These are phyloP conservation scores for Seriola quinqueradiata DNA, from an alignment of 2,113 vertebrate species.

Conservation along the genomic window DNA sequence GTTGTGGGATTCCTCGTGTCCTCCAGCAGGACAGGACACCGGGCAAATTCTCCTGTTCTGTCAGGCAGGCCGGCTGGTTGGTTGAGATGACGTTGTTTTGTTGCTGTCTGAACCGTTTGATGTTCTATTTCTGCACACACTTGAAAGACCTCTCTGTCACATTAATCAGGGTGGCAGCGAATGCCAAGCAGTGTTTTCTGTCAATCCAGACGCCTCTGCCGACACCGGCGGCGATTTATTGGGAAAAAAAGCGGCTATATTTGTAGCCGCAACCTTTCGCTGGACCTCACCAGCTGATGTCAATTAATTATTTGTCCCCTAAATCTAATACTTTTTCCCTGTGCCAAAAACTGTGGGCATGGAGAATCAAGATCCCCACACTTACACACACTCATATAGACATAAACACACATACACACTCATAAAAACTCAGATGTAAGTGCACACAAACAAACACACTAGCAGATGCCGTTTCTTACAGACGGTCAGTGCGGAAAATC, in stretches of 20 bases:
- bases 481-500: constrained; percentile 84
- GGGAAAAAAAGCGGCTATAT: constrained; percentile 83
- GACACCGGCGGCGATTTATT: constrained; percentile 78
- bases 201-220: constrained; percentile 75
- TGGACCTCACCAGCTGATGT: constrained; percentile 84
- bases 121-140: constrained; percentile 82
- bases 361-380: constrained; percentile 79
- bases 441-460: constrained; percentile 54
- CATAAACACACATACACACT: constrained; percentile 10
- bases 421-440: constrained; percentile 15
- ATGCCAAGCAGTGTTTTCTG: constrained; percentile 77
- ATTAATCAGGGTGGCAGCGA: constrained; percentile 82
- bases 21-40: constrained; percentile 4
- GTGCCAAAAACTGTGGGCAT: constrained; percentile 85
- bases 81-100: constrained; percentile 58
- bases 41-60: constrained; percentile 14
- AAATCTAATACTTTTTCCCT: constrained; percentile 87
- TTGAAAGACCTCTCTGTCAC: constrained; percentile 82
- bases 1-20: constrained; percentile 10
- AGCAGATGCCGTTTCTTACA: constrained; percentile 68
- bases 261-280: constrained; percentile 85
- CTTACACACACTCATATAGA: constrained; percentile 39
- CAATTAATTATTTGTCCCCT: constrained; percentile 90
- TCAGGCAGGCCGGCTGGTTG: constrained; percentile 12
- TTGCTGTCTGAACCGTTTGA: constrained; percentile 74